Percentiles rank a stretch among this genome's conserved stretches.
Evolutionary conservation across 2,888 invertebrate species (phyloP).

Genomic region (Byasa hedistus): DNA sequence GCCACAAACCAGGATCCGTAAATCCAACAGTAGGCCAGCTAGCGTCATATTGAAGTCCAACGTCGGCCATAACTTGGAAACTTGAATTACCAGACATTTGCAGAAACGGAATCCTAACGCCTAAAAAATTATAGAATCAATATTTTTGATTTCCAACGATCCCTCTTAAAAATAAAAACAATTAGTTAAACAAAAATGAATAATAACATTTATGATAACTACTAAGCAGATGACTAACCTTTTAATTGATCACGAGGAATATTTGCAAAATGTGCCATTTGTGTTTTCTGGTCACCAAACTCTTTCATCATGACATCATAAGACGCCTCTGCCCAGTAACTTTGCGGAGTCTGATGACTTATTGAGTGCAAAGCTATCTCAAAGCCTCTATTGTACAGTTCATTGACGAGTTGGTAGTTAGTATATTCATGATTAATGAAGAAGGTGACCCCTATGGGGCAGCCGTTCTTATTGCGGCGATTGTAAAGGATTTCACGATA

Average conservation of each 20-base stretch:
- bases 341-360: constrained; percentile 74
- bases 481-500: constrained; percentile 73
- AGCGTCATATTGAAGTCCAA: constrained; percentile 74
- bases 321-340: constrained; percentile 79
- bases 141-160: not conserved
- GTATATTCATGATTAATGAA: constrained; percentile 87
- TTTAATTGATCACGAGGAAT: constrained; percentile 64
- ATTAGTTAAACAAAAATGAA: not conserved
- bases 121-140: constrained; percentile 42
- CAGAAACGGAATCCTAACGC: constrained; percentile 77
- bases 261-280: constrained; percentile 75
- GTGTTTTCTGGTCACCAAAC: constrained; percentile 79
- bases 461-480: constrained; percentile 82
- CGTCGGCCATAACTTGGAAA: constrained; percentile 65
- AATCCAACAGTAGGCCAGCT: constrained; percentile 68
- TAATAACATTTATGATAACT: not conserved
- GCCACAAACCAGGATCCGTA: constrained; percentile 66
- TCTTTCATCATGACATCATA: constrained; percentile 75
- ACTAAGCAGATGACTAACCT: constrained; percentile 43
- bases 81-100: constrained; percentile 74
- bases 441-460: constrained; percentile 82
- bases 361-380: constrained; percentile 86
- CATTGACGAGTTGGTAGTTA: constrained; percentile 81
- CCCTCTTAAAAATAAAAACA: not conserved
- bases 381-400: constrained; percentile 78